A percentile compares a stretch with the other conserved stretches of the same genome.
phyloP scores from a whole-genome alignment of 2,888 invertebrate genomes.

The Nomada ferruginata region DNA sequence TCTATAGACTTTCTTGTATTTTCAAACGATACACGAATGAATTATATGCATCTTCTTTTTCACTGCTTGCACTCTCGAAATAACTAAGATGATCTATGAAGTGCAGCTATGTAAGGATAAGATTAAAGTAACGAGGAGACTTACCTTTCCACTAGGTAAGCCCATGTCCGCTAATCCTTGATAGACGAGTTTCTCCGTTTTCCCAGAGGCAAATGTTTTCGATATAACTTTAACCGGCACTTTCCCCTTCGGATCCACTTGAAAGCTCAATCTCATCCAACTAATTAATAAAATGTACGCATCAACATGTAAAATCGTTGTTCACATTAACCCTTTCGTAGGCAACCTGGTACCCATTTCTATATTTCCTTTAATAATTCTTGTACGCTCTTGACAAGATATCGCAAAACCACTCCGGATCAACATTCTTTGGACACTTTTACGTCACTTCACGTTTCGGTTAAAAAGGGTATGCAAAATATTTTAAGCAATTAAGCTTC shows the following conservation, averaged over 20 bases:
- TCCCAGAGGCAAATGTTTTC: constrained; percentile 89
- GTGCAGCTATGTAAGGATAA: neutral
- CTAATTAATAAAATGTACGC: constrained; percentile 79
- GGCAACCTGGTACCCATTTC: too few species aligned
- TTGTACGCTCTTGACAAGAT: too few species aligned
- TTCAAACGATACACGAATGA: neutral
- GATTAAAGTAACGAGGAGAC: neutral
- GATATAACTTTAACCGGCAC: constrained; percentile 89
- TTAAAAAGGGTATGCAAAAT: too few species aligned
- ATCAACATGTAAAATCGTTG: neutral
- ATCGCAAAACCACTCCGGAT: too few species aligned
- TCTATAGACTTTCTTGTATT: neutral
- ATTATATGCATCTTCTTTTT: too few species aligned
- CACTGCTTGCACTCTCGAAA: neutral
- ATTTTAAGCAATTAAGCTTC: too few species aligned
- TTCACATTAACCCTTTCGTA: too few species aligned
- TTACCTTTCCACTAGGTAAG: constrained; percentile 85
- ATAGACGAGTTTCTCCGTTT: constrained; percentile 89
- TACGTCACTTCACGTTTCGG: too few species aligned
- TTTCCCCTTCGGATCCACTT: constrained; percentile 87
- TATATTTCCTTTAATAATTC: too few species aligned
- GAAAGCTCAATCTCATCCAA: constrained; percentile 88
- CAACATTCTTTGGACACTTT: too few species aligned
- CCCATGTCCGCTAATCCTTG: constrained; percentile 88
- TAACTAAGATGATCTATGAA: neutral